Conservation (phyloP, 2,113 vertebrate species). For the Dendropsophus ebraccatus region DNA sequence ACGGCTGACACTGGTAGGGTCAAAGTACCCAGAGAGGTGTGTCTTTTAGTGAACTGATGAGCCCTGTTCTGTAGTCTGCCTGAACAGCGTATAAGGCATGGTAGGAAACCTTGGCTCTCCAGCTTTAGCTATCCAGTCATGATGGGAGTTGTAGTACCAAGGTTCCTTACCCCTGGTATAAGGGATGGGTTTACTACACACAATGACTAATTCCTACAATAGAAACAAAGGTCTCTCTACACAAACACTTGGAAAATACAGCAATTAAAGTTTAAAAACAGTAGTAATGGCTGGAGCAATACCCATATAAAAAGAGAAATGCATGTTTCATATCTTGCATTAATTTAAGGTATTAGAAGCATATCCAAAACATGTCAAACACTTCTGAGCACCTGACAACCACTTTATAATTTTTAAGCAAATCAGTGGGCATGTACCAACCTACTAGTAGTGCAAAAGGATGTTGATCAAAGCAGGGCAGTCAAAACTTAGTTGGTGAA, state of each 20-base stretch:
- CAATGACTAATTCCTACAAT: neutral
- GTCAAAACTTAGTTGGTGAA: slow-evolving; percentile 60
- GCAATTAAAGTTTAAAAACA: neutral
- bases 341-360: neutral
- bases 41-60: neutral
- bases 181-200: no score
- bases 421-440: neutral
- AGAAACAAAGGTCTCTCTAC: neutral
- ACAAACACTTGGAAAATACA: neutral
- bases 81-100: neutral
- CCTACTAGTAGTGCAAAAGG: neutral
- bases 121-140: no score
- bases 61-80: neutral
- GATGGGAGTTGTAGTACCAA: no score
- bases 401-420: neutral
- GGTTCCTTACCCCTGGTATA: no score
- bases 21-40: neutral
- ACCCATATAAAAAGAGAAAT: neutral
- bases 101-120: no score
- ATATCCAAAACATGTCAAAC: neutral
- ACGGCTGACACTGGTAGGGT: neutral
- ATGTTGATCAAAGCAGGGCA: neutral
- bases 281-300: neutral
- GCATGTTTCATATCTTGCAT: neutral
- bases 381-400: neutral